These are phyloP conservation scores for Mythimna albipuncta DNA, from an alignment of 2,888 invertebrate species.

Conservation along the genomic window DNA sequence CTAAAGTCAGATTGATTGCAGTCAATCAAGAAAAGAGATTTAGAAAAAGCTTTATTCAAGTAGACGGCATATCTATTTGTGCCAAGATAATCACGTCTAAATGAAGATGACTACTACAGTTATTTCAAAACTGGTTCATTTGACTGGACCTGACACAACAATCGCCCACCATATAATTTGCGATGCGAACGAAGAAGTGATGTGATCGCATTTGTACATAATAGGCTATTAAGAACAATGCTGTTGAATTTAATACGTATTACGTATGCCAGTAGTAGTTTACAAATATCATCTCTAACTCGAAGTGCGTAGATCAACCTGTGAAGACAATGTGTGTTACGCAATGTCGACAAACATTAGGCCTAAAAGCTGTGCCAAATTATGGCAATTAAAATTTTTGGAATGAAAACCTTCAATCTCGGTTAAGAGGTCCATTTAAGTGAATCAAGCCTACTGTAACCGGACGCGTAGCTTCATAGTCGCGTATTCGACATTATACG, in stretches of 20 bases:
- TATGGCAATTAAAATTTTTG: conserved; percentile 36
- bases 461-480: no score
- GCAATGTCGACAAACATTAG: conserved; percentile 19
- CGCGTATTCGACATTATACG: no score
- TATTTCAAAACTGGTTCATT: neutral
- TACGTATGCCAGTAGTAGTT: conserved; percentile 37
- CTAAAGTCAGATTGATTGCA: neutral
- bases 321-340: conserved; percentile 25
- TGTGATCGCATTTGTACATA: conserved; percentile 44
- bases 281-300: conserved; percentile 22
- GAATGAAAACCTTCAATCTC: neutral
- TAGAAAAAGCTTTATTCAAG: neutral
- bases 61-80: conserved; percentile 8
- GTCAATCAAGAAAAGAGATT: neutral
- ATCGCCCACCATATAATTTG: conserved; percentile 31
- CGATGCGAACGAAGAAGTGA: neutral
- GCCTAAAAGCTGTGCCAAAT: conserved; percentile 39
- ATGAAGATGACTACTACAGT: neutral
- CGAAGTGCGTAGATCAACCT: conserved; percentile 16
- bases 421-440: neutral
- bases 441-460: no score
- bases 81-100: conserved; percentile 14
- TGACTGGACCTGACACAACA: neutral
- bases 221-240: conserved; percentile 39
- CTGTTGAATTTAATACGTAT: conserved; percentile 27